Base-by-base conservation (phyloP, 2,888 invertebrate species). In the Selenia dentaria region DNA sequence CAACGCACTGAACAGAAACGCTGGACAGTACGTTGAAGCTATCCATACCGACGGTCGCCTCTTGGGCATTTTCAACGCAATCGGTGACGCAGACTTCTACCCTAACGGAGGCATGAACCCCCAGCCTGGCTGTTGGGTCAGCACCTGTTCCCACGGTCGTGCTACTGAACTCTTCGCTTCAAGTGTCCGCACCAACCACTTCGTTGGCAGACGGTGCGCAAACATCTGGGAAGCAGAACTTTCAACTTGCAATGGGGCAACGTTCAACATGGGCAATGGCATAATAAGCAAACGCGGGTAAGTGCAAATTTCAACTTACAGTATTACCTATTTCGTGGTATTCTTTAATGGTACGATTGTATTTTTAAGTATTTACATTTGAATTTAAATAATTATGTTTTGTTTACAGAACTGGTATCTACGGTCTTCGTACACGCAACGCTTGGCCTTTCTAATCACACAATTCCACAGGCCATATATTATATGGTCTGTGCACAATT, bases 31-130 rank as follows among this genome's bases (percentile, higher is more conserved):
- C 41, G 83, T 83, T 0, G 85, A 85, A 58, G 59, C 65, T 13
- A 81, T 85, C 35, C 83, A 85, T 57, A 84, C 84, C 0, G 80
- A 83, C 20, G 77, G 76, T 10, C 63, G 69, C 6, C 12, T 62
- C 1, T 67, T 82, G 1, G 84, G 83, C 10, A 77, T 81, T 28
- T 62, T 70, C 32, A 57, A 73, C 22, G 41, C 60, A 0, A 55
- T 74, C 12, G 74, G 56, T 4, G 36, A 79, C 39, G 64, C 60
- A 14, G 75, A 85, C 54, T 83, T 85, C 58, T 86, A 81, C 54
- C 79, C 81, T 2, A 85, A 84, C 36, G 80, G 82, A 8, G 84
- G 83, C 18, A 71, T 54, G 32, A 69, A 74, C 47, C 64, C 63
- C 2, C 83, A 82, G 47, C 84, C 85, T 13, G 85, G 83, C 1